Percentiles rank a stretch among this genome's conserved stretches.
Conservation (phyloP, 2,888 invertebrate genomes). For the Candidula unifasciata region DNA sequence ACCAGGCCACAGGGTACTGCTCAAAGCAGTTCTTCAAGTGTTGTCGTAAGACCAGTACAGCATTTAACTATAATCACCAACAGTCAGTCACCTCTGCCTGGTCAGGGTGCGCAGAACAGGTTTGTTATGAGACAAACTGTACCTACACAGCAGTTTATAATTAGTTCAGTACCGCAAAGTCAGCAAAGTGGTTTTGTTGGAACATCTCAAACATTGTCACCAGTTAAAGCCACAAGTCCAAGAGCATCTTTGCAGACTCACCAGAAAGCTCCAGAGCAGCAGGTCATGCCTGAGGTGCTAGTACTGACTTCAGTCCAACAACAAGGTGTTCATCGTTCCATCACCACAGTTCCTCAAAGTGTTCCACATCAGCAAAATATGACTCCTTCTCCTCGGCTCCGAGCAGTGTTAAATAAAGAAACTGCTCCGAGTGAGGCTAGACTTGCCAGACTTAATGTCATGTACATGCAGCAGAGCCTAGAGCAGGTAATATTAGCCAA, state of each 20-base stretch:
- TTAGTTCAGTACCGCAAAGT: conserved; percentile 20
- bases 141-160: conserved; percentile 13
- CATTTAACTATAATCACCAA: conserved; percentile 24
- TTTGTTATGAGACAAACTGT: conserved; percentile 4
- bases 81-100: conserved; percentile 4
- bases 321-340: not conserved
- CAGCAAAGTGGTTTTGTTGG: conserved; percentile 12
- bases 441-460: conserved; percentile 40
- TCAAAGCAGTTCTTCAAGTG: conserved; percentile 14
- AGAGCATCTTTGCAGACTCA: conserved; percentile 1
- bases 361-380: not conserved
- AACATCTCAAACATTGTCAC: not conserved
- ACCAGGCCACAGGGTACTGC: conserved; percentile 2
- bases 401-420: not conserved
- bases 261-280: conserved; percentile 23
- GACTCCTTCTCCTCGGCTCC: not conserved
- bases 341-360: not conserved
- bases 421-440: conserved; percentile 43
- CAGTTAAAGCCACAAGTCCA: conserved; percentile 1
- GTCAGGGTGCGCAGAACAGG: conserved; percentile 2
- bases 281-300: not conserved
- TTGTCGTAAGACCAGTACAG: conserved; percentile 31
- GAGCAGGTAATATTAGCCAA: conserved; percentile 47
- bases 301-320: not conserved
- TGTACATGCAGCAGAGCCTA: conserved; percentile 47